phyloP scores from a whole-genome alignment of 92 coral and sea anemone species.

The Phymanthus crucifer region DNA sequence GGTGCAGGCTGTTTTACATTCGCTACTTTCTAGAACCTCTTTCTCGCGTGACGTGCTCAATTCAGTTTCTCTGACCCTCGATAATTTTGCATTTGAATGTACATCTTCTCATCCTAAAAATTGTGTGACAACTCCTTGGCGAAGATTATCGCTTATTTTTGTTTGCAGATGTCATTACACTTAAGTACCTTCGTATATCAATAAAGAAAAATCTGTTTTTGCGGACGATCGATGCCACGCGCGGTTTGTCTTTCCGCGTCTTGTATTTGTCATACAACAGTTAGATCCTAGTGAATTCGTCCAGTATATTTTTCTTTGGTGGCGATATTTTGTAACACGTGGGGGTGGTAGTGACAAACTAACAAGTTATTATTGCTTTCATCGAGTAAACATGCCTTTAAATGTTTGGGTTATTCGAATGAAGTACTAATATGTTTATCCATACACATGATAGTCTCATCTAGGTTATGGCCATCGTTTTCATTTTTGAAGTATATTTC shows the following conservation, averaged over 20 bases:
- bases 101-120: background rate
- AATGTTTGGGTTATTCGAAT: background rate
- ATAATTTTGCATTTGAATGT: background rate
- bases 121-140: background rate
- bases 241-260: background rate
- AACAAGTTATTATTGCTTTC: background rate
- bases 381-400: constrained; percentile 6
- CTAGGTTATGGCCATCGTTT: too few species aligned
- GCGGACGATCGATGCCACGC: background rate
- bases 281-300: background rate
- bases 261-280: background rate
- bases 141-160: background rate
- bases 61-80: background rate
- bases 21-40: background rate
- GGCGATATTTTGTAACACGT: background rate
- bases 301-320: background rate
- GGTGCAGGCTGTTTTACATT: background rate
- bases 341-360: background rate
- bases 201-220: background rate
- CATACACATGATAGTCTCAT: too few species aligned
- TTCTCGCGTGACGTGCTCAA: background rate
- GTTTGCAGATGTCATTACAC: background rate
- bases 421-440: too few species aligned
- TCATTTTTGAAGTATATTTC: background rate
- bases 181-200: background rate